phyloP scores from a whole-genome alignment of 2,888 invertebrate genomes.

The Autographa pulchrina region DNA sequence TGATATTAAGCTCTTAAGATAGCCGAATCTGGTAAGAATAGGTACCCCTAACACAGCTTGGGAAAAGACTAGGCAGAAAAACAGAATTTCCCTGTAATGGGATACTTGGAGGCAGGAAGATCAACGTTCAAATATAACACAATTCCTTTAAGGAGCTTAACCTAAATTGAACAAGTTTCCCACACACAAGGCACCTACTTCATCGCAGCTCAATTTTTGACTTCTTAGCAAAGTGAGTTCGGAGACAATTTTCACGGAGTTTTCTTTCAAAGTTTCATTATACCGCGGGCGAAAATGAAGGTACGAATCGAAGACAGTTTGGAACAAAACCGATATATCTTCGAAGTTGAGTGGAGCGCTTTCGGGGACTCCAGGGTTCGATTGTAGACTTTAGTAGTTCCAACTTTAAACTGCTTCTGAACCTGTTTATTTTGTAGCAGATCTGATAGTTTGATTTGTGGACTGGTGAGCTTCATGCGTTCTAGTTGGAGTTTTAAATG shows the following conservation, averaged over 20 bases:
- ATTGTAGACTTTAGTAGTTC: slow-evolving; percentile 70
- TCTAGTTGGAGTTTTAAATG: slow-evolving; percentile 35
- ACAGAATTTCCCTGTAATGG: not conserved
- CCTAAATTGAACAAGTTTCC: slow-evolving; percentile 47
- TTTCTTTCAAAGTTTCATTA: slow-evolving; percentile 69
- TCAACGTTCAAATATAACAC: slow-evolving; percentile 31
- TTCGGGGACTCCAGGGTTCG: slow-evolving; percentile 58
- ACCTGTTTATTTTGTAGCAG: slow-evolving; percentile 58
- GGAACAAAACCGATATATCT: slow-evolving; percentile 82
- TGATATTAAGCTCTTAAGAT: too few relatives aligned
- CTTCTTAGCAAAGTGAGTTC: slow-evolving; percentile 59
- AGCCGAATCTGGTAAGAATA: too few relatives aligned
- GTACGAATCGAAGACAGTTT: slow-evolving; percentile 69
- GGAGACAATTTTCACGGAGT: slow-evolving; percentile 60
- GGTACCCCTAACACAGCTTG: too few relatives aligned
- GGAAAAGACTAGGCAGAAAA: too few relatives aligned
- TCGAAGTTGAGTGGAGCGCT: slow-evolving; percentile 64
- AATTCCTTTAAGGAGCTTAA: slow-evolving; percentile 28
- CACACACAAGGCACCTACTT: slow-evolving; percentile 41
- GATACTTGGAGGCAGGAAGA: not conserved
- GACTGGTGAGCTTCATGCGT: slow-evolving; percentile 45
- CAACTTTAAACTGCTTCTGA: slow-evolving; percentile 71
- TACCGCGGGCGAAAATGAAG: slow-evolving; percentile 69
- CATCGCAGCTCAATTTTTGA: slow-evolving; percentile 55
- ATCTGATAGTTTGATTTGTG: slow-evolving; percentile 61